Conservation (phyloP, 1,140 invertebrate species). For the Drosophila setifemur region DNA sequence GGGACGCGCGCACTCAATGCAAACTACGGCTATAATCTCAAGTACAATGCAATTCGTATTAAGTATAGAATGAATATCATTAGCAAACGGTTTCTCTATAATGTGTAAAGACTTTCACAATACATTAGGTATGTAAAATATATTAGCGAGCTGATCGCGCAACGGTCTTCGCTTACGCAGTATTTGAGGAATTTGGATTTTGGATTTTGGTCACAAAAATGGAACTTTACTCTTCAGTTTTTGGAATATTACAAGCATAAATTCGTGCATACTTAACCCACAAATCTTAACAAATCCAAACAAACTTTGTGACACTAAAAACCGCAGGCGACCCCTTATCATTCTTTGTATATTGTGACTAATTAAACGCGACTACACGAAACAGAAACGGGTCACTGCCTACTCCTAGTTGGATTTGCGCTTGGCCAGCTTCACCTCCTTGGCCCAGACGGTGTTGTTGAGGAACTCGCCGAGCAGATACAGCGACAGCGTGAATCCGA, state of each 20-base stretch:
- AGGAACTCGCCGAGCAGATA: slow-evolving; percentile 88
- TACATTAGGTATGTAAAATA: slow-evolving; percentile 24
- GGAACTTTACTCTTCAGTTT: too few species aligned
- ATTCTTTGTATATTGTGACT: slow-evolving; percentile 37
- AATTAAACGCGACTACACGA: slow-evolving; percentile 55
- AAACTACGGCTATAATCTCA: slow-evolving; percentile 54
- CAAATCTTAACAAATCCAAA: not conserved
- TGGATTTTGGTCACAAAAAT: too few species aligned
- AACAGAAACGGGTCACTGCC: slow-evolving; percentile 39
- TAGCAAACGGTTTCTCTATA: slow-evolving; percentile 25
- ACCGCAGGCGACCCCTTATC: not conserved
- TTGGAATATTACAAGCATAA: too few species aligned
- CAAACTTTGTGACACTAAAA: not conserved
- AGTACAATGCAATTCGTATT: slow-evolving; percentile 35
- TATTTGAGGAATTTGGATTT: too few species aligned
- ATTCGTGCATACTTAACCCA: too few species aligned
- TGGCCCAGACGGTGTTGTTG: slow-evolving; percentile 88
- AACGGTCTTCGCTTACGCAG: not conserved
- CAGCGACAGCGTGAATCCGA: slow-evolving; percentile 85
- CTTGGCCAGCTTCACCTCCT: slow-evolving; percentile 85
- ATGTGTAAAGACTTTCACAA: slow-evolving; percentile 17
- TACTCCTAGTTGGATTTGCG: slow-evolving; percentile 75
- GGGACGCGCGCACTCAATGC: not conserved
- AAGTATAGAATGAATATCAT: slow-evolving; percentile 42
- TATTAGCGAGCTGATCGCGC: slow-evolving; percentile 17